A percentile compares a stretch with the other conserved stretches of the same genome.
phyloP scores from a whole-genome alignment of 2,113 vertebrate genomes.

The Carollia perspicillata region DNA sequence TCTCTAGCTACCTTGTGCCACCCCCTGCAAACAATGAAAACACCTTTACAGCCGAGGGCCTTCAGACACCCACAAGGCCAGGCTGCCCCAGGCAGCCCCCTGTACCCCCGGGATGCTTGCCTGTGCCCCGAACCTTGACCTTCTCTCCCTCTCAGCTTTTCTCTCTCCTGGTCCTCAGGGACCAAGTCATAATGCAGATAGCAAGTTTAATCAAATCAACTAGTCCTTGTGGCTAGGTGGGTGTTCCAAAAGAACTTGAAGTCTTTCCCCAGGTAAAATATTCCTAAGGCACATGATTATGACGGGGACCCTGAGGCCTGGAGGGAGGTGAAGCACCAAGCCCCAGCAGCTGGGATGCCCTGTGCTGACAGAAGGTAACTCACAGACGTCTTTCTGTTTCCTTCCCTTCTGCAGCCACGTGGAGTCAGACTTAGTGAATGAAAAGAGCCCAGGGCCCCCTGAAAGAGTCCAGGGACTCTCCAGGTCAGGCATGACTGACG shows the following conservation, averaged over 20 bases:
- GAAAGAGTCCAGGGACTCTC: neutral
- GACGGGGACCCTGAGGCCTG: too few relatives aligned
- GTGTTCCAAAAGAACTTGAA: neutral
- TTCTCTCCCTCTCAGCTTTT: neutral
- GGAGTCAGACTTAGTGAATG: neutral
- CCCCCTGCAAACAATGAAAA: neutral
- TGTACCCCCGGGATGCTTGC: neutral
- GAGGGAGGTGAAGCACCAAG: too few relatives aligned
- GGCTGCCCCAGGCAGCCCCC: neutral
- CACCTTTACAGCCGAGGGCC: neutral
- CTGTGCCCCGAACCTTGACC: neutral
- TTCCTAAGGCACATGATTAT: neutral
- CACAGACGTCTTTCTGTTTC: neutral
- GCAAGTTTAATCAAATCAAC: neutral
- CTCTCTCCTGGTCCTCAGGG: neutral
- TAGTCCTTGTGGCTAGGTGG: neutral
- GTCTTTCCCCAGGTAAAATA: neutral
- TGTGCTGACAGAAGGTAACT: neutral
- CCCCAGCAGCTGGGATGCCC: neutral
- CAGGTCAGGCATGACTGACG: fast-evolving
- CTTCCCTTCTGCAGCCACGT: neutral
- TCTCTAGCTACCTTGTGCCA: neutral
- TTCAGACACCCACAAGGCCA: neutral
- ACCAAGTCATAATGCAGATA: neutral
- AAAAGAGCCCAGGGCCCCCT: neutral